phyloP scores from a whole-genome alignment of 2,113 vertebrate genomes.

The Lontra canadensis region DNA sequence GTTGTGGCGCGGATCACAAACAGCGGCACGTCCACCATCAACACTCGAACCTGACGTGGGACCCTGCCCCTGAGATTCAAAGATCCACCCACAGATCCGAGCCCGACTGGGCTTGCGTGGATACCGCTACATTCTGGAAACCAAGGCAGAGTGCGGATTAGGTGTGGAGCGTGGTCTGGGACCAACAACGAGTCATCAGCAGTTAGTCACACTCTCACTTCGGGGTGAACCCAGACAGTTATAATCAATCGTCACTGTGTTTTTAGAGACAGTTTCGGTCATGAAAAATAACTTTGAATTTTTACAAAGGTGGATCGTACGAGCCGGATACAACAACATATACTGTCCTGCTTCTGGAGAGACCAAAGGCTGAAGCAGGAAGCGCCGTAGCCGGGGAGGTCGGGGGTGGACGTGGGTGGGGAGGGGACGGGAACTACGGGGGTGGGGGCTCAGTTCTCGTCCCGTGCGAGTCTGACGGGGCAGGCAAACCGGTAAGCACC shows the following conservation, averaged over 20 bases:
- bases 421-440: neutral
- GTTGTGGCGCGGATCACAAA: neutral
- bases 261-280: constrained; percentile 50
- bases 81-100: constrained; percentile 48
- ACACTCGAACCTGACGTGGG: neutral
- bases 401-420: rapidly evolving
- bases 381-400: rapidly evolving
- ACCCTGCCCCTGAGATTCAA: constrained; percentile 55
- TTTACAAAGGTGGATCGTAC: neutral
- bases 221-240: constrained; percentile 50
- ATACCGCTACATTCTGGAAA: neutral
- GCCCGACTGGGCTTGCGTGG: constrained; percentile 43
- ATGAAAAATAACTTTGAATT: neutral
- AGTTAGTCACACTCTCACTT: constrained; percentile 49
- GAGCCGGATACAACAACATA: neutral
- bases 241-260: constrained; percentile 64
- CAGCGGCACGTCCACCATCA: neutral
- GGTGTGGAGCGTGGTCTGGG: constrained; percentile 48
- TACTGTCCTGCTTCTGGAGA: neutral
- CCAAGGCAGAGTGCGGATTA: constrained; percentile 17
- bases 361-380: neutral
- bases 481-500: rapidly evolving
- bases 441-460: neutral
- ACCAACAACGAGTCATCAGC: neutral
- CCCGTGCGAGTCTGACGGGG: neutral